Conservation (phyloP, 1,140 invertebrate species). For the Pantala flavescens region DNA sequence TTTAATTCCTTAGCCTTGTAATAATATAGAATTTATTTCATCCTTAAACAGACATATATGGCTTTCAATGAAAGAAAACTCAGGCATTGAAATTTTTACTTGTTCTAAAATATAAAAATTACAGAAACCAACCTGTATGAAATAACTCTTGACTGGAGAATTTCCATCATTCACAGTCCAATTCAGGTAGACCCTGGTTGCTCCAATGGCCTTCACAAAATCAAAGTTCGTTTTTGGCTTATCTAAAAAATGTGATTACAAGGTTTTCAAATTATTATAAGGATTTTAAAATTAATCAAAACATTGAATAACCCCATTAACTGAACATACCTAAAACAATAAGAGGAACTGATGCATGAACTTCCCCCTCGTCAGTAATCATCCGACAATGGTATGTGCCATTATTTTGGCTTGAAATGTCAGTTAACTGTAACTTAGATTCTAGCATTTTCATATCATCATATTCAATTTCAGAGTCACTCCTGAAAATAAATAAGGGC, state of each 20-base stretch:
- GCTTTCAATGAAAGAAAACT: no score
- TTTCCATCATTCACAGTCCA: constrained; percentile 74
- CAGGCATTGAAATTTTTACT: no score
- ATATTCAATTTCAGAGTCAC: no score
- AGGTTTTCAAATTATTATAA: background rate
- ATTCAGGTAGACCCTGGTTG: constrained; percentile 62
- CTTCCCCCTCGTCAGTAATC: background rate
- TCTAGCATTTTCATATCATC: no score
- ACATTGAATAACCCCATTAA: background rate
- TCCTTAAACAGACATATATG: no score
- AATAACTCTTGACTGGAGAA: constrained; percentile 52
- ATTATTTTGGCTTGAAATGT: background rate
- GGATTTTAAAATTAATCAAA: background rate
- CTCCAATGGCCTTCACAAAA: constrained; percentile 61
- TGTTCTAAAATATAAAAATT: no score
- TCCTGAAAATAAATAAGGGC: no score
- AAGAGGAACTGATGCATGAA: background rate
- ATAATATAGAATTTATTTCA: no score
- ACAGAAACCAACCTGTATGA: constrained; percentile 37
- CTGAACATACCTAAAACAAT: background rate
- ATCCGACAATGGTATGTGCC: background rate
- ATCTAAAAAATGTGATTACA: constrained; percentile 39
- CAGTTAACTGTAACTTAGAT: no score
- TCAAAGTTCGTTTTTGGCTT: constrained; percentile 59
- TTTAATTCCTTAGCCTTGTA: no score